Conservation (phyloP, 2,888 invertebrate genomes). For the Eledone cirrhosa region DNA sequence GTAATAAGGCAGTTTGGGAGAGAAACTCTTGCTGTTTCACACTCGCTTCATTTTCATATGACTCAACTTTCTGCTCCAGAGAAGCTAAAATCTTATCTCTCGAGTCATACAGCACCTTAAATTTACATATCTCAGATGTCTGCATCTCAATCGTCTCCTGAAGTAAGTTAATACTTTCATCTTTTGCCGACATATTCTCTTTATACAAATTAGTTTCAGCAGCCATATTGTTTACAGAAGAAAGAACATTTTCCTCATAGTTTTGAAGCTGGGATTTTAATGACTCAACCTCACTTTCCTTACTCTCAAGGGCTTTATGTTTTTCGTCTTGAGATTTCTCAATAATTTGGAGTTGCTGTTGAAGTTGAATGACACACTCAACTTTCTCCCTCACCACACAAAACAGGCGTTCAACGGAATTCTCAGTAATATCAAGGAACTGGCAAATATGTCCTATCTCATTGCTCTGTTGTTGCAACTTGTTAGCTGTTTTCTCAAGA, state of each 20-base stretch:
- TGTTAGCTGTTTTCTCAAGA: background rate
- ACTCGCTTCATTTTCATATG: slow-evolving; percentile 73
- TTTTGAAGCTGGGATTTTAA: slow-evolving; percentile 32
- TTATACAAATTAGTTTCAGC: slow-evolving; percentile 7
- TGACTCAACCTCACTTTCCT: slow-evolving; percentile 33
- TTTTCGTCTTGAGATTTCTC: slow-evolving; percentile 33
- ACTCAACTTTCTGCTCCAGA: slow-evolving; percentile 43
- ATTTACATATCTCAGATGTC: slow-evolving; percentile 8
- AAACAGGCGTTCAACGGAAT: background rate
- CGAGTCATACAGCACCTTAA: slow-evolving; percentile 4
- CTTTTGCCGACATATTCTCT: background rate
- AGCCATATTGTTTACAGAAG: background rate
- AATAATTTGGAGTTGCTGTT: slow-evolving; percentile 34
- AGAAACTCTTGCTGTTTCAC: slow-evolving; percentile 44
- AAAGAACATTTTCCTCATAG: background rate
- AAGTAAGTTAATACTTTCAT: slow-evolving; percentile 10
- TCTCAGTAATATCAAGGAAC: background rate
- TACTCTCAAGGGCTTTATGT: slow-evolving; percentile 65
- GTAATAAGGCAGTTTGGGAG: slow-evolving; percentile 65
- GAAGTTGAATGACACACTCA: background rate
- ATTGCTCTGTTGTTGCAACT: background rate
- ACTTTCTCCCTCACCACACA: background rate
- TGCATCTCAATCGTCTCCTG: slow-evolving; percentile 34
- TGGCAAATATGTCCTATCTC: background rate
- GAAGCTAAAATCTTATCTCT: slow-evolving; percentile 20